These are phyloP conservation scores for Apistogramma diplotaenia DNA, from an alignment of 2,113 vertebrate genomes.

Conservation along the genomic window DNA sequence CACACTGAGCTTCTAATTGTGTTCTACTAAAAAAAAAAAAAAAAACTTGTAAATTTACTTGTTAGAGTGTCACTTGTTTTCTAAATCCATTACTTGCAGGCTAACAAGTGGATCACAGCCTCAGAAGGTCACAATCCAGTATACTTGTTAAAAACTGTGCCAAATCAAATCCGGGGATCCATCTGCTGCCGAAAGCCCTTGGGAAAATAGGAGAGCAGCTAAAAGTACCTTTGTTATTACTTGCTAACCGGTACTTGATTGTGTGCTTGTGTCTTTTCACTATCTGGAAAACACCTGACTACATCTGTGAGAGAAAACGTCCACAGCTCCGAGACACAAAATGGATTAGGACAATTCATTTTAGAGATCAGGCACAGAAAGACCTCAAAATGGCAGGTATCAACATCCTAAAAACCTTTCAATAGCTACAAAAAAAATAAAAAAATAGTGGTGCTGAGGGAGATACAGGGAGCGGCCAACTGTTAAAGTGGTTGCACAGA, in stretches of 20 bases:
- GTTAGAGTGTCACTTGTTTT: neutral
- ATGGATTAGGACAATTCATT: neutral
- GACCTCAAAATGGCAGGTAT: neutral
- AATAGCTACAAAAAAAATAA: slow-evolving; percentile 11
- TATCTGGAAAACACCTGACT: neutral
- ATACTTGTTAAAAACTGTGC: neutral
- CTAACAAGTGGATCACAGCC: neutral
- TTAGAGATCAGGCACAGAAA: neutral
- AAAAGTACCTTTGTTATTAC: neutral
- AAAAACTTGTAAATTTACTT: neutral
- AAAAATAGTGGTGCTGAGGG: neutral
- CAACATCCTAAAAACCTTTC: neutral
- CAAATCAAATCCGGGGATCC: neutral
- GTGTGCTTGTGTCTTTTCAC: neutral
- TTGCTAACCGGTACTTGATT: neutral
- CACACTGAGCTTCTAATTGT: neutral
- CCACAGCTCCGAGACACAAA: neutral
- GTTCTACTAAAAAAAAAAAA: neutral
- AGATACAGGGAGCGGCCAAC: neutral
- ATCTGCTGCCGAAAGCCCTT: neutral
- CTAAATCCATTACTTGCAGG: neutral
- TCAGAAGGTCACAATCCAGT: neutral
- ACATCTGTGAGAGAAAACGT: neutral
- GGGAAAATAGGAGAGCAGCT: neutral
- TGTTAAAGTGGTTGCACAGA: slow-evolving; percentile 4